Base-by-base conservation (phyloP, 2,797 vertebrate genomes). In the Darevskia mixta region DNA sequence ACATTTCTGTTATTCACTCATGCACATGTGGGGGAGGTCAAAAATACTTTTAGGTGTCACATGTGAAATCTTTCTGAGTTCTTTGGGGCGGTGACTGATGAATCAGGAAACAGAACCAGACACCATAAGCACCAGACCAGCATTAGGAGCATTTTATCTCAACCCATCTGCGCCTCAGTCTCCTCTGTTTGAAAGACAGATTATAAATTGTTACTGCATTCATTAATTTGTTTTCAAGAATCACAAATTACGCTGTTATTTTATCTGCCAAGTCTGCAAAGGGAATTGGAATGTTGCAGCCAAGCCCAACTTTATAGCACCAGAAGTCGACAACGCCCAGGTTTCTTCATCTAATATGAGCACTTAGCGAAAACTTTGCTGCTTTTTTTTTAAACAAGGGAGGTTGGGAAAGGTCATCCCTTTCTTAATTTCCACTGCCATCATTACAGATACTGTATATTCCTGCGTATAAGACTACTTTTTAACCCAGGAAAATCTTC, bases 151-250 rank as follows among this genome's bases (percentile, higher is more conserved):
- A 58, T 17, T 0, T 1, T 79, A 88, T 66, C n/a, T 20, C 87
- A 84, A 1, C 0, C 0, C 64, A 35, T 61, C 35, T 85, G 45
- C 55, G 25, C 72, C 67, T 78, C 64, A 41, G 55, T 85, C 43
- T 83, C 15, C 41, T 64, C n/a, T 64, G n/a, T 67, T 17, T 73
- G 35, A 86, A 35, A 84, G 3, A 82, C 80, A 91, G 49, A 92
- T 86, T 29, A 84, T 20, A 15, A 84, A 66, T 29, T 81, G 88
- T 91, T 87, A 92, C 69, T 86, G 27, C 20, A 29, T 92, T 91
- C 75, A 87, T 90, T 79, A 89, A 86, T 88, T 91, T 87, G 41
- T 78, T 92, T 92, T 83, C 38, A 90, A 67, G 66, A 92, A 69
- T 80, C 86, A 92, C 79, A 93, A 88, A 90, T 83, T 83, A 83